A percentile compares a stretch with the other conserved stretches of the same genome.
Evolutionary conservation across 2,113 vertebrate species (phyloP).

Genomic region (Dinomys branickii): DNA sequence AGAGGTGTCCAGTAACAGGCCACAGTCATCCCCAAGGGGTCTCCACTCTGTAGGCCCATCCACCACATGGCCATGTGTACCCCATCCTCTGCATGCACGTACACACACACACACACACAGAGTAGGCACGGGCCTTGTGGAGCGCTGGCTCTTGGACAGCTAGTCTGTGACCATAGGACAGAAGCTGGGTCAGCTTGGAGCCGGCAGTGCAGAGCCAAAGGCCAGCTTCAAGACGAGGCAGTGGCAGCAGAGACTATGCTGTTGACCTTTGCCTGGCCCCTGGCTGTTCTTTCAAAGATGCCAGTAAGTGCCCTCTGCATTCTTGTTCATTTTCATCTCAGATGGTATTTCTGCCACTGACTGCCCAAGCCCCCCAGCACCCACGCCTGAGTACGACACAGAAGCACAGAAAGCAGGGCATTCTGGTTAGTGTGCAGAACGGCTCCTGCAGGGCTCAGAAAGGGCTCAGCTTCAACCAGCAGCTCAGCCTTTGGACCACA

Average conservation of each 20-base stretch:
- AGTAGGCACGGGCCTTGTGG: not conserved
- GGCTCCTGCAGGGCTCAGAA: not conserved
- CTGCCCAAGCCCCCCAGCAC: too few species aligned
- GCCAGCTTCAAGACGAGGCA: too few species aligned
- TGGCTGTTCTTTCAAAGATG: not conserved
- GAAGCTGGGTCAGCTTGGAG: not conserved
- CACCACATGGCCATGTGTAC: not conserved
- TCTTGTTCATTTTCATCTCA: not conserved
- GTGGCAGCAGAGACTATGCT: not conserved
- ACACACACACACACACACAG: not conserved
- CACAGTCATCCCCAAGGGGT: not conserved
- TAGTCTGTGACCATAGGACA: not conserved
- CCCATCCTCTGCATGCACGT: not conserved
- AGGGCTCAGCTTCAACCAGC: not conserved
- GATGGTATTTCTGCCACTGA: not conserved
- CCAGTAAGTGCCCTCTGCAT: fast-evolving
- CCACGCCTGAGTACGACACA: too few species aligned
- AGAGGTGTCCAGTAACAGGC: not conserved
- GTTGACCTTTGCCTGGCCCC: not conserved
- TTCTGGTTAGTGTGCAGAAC: fast-evolving
- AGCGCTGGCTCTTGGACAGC: fast-evolving
- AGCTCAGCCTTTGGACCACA: not conserved
- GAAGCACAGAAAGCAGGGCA: not conserved
- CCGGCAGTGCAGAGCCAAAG: not conserved
- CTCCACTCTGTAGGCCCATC: not conserved